A percentile compares a stretch with the other conserved stretches of the same genome.
phyloP scores from a whole-genome alignment of 2,797 vertebrate species.

The Mus minutoides region DNA sequence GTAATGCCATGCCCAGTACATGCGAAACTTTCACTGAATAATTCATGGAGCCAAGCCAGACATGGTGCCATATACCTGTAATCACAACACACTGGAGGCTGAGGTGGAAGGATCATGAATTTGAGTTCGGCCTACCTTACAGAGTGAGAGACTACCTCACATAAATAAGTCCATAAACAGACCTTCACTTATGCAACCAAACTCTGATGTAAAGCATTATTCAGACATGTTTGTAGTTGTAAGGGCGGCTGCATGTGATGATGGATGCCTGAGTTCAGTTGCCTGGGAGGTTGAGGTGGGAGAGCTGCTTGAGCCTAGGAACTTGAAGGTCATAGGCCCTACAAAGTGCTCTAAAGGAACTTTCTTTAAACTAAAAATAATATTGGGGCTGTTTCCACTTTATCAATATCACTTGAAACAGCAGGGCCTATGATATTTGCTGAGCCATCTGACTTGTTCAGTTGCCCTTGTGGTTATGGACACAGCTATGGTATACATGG shows the following conservation, averaged over 20 bases:
- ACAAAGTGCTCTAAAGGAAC: not conserved
- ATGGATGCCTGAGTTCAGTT: not conserved
- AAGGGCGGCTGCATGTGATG: not conserved
- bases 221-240: not conserved
- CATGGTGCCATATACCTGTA: not conserved
- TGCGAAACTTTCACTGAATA: not conserved
- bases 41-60: constrained; percentile 1
- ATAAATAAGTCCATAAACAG: not conserved
- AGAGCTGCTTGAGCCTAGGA: not conserved
- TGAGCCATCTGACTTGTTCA: not conserved
- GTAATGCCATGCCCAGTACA: not conserved
- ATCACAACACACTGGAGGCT: not conserved
- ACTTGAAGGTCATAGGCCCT: not conserved
- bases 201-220: not conserved
- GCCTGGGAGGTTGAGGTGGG: not conserved
- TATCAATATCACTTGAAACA: not conserved
- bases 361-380: not conserved
- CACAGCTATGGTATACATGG: not conserved
- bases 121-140: not conserved
- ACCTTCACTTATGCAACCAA: not conserved
- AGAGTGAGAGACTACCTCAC: not conserved
- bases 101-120: not conserved
- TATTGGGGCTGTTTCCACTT: not conserved
- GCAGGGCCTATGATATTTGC: not conserved
- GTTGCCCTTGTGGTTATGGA: not conserved